Percentiles rank a stretch among this genome's conserved stretches.
Evolutionary conservation across 2,113 vertebrate species (phyloP).

Genomic region (Dunckerocampus dactyliophorus): DNA sequence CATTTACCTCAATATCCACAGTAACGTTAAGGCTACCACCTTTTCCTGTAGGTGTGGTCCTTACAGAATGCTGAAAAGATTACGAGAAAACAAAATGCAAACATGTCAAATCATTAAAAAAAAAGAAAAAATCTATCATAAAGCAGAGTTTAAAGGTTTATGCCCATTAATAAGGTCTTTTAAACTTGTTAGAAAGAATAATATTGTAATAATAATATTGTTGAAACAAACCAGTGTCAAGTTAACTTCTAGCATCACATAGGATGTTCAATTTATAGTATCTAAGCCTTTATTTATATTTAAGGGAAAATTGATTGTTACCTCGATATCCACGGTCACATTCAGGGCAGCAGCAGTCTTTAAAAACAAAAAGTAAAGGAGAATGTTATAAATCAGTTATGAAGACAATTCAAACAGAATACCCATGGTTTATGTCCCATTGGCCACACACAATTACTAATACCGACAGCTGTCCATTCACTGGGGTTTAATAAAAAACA

Average conservation of each 20-base stretch:
- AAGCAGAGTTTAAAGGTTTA: too few relatives aligned
- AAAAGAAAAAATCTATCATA: background rate
- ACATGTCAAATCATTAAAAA: background rate
- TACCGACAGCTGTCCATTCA: background rate
- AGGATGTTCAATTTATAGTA: background rate
- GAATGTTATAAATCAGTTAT: background rate
- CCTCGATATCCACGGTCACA: conserved; percentile 56
- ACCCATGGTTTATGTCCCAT: background rate
- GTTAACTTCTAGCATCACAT: too few relatives aligned
- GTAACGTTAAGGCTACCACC: conserved; percentile 63
- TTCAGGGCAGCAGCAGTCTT: conserved; percentile 42
- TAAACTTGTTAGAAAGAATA: too few relatives aligned
- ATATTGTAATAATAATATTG: too few relatives aligned
- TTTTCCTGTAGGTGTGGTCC: conserved; percentile 62
- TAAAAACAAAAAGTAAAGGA: background rate
- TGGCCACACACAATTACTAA: background rate
- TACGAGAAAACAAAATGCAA: background rate
- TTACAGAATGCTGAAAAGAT: conserved; percentile 40
- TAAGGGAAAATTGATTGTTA: conserved; percentile 9
- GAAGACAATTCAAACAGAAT: background rate
- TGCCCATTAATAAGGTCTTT: too few relatives aligned
- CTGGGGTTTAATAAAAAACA: background rate
- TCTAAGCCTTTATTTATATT: background rate
- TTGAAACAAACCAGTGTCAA: too few relatives aligned
- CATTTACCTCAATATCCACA: conserved; percentile 64